These are phyloP conservation scores for Sebastes goodei DNA, from an alignment of 2,797 vertebrate genomes.

Conservation along the genomic window DNA sequence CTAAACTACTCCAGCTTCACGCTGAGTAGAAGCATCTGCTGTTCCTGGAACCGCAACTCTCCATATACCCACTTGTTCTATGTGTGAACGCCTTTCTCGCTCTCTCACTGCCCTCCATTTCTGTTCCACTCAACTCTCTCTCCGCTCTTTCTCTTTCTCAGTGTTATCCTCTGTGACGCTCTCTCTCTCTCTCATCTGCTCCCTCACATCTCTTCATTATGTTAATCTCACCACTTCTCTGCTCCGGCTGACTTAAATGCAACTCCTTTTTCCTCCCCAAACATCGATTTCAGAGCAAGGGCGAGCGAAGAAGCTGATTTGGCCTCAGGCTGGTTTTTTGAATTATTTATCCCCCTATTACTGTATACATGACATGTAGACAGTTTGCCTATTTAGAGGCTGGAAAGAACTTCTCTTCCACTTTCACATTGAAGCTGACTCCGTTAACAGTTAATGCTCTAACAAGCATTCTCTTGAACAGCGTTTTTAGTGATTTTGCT, in stretches of 20 bases:
- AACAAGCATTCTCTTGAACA: constrained; percentile 8
- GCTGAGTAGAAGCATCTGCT: constrained; percentile 65
- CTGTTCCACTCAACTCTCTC: not conserved
- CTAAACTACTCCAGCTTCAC: constrained; percentile 46
- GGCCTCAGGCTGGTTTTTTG: constrained; percentile 63
- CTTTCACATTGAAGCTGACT: constrained; percentile 24
- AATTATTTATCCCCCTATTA: constrained; percentile 77
- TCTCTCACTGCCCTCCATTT: constrained; percentile 3
- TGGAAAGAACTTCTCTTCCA: constrained; percentile 37
- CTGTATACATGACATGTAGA: constrained; percentile 69
- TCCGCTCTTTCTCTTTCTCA: not conserved
- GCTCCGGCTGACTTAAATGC: constrained; percentile 37
- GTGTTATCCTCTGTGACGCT: not conserved
- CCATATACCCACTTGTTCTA: not conserved
- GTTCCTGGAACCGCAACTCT: constrained; percentile 49
- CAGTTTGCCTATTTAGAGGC: constrained; percentile 57
- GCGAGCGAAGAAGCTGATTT: constrained; percentile 60
- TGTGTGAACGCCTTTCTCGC: constrained; percentile 21
- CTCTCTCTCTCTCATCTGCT: not conserved
- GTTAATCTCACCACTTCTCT: constrained; percentile 19
- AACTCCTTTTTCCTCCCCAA: constrained; percentile 43
- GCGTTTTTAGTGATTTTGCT: not conserved
- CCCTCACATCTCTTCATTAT: constrained; percentile 27
- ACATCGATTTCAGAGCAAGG: constrained; percentile 63
- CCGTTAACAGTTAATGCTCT: not conserved